Evolutionary conservation across 2,113 vertebrate species (phyloP), one percentile per base, ranked within the genome.

Genomic region (Syngnathus floridae): DNA sequence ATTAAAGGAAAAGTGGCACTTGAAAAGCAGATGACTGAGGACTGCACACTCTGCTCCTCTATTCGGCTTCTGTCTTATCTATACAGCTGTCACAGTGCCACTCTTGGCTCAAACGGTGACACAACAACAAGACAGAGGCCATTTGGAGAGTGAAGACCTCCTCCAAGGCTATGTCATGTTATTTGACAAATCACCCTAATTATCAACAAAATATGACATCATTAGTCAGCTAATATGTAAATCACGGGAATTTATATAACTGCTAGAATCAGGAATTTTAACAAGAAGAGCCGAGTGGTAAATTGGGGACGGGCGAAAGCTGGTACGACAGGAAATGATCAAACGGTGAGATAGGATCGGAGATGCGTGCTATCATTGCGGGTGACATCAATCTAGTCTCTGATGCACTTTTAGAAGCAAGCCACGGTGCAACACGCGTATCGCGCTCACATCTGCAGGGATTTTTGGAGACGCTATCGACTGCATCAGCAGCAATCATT

Each of bases 401-500:
- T 10, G 13, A 62, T 48, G 14, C 43, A 48, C n/a, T 61, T 73
- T 43, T 22, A 64, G 59, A 67, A 72, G 66, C 63, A 71, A 68
- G 54, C 58, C 63, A 1, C 1, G 40, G 46, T 54, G 58, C 61
- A 37, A 55, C 9, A 8, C 69, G 3, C 26, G 26, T 31, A 5
- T 72, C 67, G 70, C 62, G 0, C 68, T 56, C 70, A 75, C 76
- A 72, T 80, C 69, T 65, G 22, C 46, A 13, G 70, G 73, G 66
- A 80, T 77, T 71, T 71, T 79, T 51, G 69, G 58, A 71, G 67
- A 65, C 38, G 7, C 57, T 48, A 61, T 84, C 69, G 69, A 71
- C 55, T 56, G 71, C 75, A 82, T 80, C 84, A 80, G 74, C 71
- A 69, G 36, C 71, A 70, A 64, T 81, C 57, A 73, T 80, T 78